Conservation (phyloP, 2,888 invertebrate species). For the Amphimallon solstitiale region DNA sequence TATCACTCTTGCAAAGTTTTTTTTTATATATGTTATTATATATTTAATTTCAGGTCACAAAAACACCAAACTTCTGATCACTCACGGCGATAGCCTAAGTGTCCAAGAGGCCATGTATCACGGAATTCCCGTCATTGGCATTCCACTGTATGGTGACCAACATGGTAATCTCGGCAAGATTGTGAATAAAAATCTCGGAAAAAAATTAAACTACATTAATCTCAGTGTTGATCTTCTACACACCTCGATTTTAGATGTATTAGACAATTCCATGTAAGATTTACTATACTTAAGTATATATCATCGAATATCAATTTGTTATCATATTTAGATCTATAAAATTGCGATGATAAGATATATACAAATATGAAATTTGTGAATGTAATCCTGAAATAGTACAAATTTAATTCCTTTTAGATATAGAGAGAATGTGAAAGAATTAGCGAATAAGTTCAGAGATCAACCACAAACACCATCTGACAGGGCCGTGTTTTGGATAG, state of each 20-base stretch:
- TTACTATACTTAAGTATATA: slow-evolving; percentile 39
- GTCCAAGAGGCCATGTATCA: slow-evolving; percentile 49
- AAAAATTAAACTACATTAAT: slow-evolving; percentile 44
- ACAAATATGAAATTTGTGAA: not conserved
- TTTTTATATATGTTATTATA: too few species aligned
- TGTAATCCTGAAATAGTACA: too few species aligned
- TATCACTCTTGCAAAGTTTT: too few species aligned
- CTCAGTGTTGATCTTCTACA: slow-evolving; percentile 45
- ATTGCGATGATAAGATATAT: not conserved
- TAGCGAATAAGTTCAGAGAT: slow-evolving; percentile 45
- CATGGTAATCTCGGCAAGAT: slow-evolving; percentile 52
- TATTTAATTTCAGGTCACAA: slow-evolving; percentile 52
- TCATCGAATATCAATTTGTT: too few species aligned
- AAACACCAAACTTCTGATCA: slow-evolving; percentile 48
- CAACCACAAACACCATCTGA: slow-evolving; percentile 44
- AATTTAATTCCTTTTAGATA: slow-evolving; percentile 37
- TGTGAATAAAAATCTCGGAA: slow-evolving; percentile 48
- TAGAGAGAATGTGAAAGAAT: slow-evolving; percentile 40
- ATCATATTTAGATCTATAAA: not conserved
- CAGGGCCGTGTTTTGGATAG: slow-evolving; percentile 46
- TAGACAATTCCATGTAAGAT: slow-evolving; percentile 38
- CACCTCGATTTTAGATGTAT: slow-evolving; percentile 43
- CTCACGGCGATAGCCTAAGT: slow-evolving; percentile 52
- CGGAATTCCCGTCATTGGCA: slow-evolving; percentile 48
- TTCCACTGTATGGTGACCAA: slow-evolving; percentile 56